These are phyloP conservation scores for Drosophila athabasca DNA, from an alignment of 1,140 invertebrate species.

Conservation along the genomic window DNA sequence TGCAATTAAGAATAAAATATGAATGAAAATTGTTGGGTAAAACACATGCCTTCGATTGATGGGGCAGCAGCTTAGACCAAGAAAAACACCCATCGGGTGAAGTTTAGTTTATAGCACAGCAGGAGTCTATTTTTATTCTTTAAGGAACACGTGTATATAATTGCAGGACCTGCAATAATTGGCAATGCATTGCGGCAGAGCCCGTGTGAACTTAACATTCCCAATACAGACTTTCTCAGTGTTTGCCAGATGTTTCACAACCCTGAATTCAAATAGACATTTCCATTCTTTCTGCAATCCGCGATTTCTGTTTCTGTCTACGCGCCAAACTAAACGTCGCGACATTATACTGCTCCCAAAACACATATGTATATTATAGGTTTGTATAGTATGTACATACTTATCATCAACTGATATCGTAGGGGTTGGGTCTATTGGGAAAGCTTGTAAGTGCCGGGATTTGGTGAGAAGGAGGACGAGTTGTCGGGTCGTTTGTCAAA, in stretches of 20 bases:
- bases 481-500: slow-evolving; percentile 49
- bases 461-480: slow-evolving; percentile 32
- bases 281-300: slow-evolving; percentile 19
- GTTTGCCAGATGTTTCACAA: slow-evolving; percentile 34
- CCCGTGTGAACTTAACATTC: slow-evolving; percentile 36
- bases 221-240: not conserved
- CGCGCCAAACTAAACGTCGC: slow-evolving; percentile 24
- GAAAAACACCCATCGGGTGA: too few species aligned
- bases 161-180: too few species aligned
- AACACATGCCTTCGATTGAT: too few species aligned
- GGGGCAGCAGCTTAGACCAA: too few species aligned
- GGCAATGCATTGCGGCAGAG: too few species aligned
- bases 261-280: slow-evolving; percentile 17
- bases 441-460: slow-evolving; percentile 44
- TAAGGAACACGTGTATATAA: too few species aligned
- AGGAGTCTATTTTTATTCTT: too few species aligned
- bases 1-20: too few species aligned
- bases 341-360: not conserved
- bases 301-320: slow-evolving; percentile 17
- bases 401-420: slow-evolving; percentile 33
- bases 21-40: too few species aligned
- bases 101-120: too few species aligned
- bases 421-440: not conserved
- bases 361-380: slow-evolving; percentile 1
- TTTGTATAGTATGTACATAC: not conserved